phyloP scores from a whole-genome alignment of 2,797 vertebrate species.

The Natrix natrix region DNA sequence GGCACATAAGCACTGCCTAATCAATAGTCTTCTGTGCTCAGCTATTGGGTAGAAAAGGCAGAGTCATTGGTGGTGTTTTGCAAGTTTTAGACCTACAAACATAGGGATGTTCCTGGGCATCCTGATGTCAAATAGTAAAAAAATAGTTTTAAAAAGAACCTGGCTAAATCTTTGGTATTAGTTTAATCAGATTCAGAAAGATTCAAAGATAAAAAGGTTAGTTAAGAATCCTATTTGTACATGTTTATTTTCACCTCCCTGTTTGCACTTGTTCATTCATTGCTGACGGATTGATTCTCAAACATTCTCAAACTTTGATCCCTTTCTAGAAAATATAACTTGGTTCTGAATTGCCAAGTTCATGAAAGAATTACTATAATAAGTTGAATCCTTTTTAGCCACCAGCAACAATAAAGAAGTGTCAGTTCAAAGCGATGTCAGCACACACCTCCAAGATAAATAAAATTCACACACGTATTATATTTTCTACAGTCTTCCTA shows the following conservation, averaged over 20 bases:
- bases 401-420: constrained; percentile 30
- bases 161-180: neutral
- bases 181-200: neutral
- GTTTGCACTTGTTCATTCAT: constrained; percentile 37
- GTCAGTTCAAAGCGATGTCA: constrained; percentile 62
- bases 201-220: neutral
- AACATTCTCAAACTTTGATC: constrained; percentile 12
- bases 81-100: neutral
- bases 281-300: neutral
- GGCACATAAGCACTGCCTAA: neutral
- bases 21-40: neutral
- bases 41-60: neutral
- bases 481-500: constrained; percentile 45
- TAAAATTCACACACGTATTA: constrained; percentile 57
- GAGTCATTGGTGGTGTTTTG: neutral
- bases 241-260: constrained; percentile 9
- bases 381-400: constrained; percentile 33
- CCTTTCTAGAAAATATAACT: constrained; percentile 10
- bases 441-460: constrained; percentile 60
- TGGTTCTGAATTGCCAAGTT: neutral
- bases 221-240: neutral
- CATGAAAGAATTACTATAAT: constrained; percentile 16
- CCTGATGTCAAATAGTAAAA: neutral
- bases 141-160: neutral
- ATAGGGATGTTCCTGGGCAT: neutral